Evolutionary conservation across 2,888 invertebrate species (phyloP).

Genomic region (Orthosia cruda): DNA sequence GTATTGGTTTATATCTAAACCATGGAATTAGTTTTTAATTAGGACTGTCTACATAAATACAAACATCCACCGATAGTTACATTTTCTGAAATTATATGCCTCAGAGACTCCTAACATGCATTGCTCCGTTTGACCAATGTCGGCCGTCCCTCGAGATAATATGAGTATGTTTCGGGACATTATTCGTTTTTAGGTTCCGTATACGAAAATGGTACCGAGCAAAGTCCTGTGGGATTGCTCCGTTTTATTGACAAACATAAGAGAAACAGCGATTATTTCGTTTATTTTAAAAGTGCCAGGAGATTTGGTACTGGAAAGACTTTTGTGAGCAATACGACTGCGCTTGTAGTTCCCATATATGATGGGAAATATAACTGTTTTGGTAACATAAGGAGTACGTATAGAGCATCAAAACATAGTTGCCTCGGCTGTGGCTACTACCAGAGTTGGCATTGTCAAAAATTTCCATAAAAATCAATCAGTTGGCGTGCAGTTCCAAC

Average conservation of each 20-base stretch:
- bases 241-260: conserved; percentile 1
- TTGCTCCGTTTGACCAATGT: conserved; percentile 33
- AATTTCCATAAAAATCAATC: no score
- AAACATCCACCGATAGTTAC: not conserved
- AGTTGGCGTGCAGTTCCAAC: no score
- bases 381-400: no score
- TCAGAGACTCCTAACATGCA: conserved; percentile 27
- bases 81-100: conserved; percentile 1
- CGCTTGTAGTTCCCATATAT: not conserved
- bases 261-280: not conserved
- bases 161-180: conserved; percentile 18
- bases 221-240: conserved; percentile 11
- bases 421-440: no score
- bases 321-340: not conserved
- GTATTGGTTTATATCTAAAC: not conserved
- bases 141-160: conserved; percentile 17
- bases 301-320: not conserved
- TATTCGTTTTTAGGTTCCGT: conserved; percentile 31
- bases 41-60: not conserved
- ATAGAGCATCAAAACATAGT: no score
- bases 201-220: conserved; percentile 12
- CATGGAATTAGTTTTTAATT: not conserved
- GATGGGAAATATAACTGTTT: no score
- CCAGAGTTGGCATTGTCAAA: no score
- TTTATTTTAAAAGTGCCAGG: conserved; percentile 3